phyloP scores from a whole-genome alignment of 1,140 invertebrate species.

The Copidosoma floridanum region DNA sequence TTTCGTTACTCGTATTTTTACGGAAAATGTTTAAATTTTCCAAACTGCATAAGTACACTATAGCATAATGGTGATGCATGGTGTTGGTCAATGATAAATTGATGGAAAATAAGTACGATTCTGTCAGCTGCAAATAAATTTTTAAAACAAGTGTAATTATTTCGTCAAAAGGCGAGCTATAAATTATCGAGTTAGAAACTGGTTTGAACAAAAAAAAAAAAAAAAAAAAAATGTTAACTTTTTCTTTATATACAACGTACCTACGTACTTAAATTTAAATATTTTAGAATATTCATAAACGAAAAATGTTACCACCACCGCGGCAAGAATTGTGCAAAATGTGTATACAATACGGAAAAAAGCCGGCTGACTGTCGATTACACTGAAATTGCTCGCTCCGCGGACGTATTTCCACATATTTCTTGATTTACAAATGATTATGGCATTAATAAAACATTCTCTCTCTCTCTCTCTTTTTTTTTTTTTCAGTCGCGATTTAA shows the following conservation, averaged over 20 bases:
- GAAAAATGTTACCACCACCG: background rate
- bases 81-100: too few species aligned
- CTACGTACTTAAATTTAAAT: background rate
- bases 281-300: background rate
- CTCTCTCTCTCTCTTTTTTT: too few species aligned
- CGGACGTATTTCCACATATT: background rate
- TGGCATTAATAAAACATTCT: background rate
- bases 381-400: background rate
- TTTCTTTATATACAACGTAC: background rate
- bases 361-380: slow-evolving; percentile 4
- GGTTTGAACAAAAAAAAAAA: background rate
- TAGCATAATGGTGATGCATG: too few species aligned
- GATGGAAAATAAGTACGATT: too few species aligned
- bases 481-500: too few species aligned
- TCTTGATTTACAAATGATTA: slow-evolving; percentile 11
- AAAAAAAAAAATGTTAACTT: too few species aligned
- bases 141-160: background rate
- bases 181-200: background rate
- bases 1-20: too few species aligned
- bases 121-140: too few species aligned
- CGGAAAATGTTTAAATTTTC: too few species aligned
- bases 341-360: background rate
- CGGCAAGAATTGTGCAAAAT: slow-evolving; percentile 1
- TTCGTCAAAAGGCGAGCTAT: background rate
- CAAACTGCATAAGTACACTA: too few species aligned